These are phyloP conservation scores for Phymorhynchus buccinoides DNA, from an alignment of 1,140 invertebrate species.

Conservation along the genomic window DNA sequence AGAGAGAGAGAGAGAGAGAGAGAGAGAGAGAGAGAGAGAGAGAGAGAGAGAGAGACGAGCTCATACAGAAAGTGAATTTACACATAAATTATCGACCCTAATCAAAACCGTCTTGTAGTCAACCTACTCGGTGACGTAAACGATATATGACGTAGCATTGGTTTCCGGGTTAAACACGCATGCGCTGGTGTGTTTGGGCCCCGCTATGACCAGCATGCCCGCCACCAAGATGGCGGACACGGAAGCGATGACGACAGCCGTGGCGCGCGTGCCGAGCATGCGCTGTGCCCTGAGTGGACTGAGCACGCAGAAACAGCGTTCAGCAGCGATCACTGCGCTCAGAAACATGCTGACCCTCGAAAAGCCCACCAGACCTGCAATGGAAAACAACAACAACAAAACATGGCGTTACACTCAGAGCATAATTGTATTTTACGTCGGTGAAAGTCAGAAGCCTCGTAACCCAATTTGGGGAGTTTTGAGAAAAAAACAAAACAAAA, in stretches of 20 bases:
- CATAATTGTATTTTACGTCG: too few species aligned
- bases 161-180: constrained; percentile 15
- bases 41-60: too few species aligned
- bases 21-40: too few species aligned
- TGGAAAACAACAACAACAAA: too few species aligned
- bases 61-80: too few species aligned
- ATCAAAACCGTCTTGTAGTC: too few species aligned
- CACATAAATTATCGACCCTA: too few species aligned
- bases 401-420: too few species aligned
- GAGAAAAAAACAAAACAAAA: too few species aligned
- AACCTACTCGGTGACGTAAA: constrained; percentile 25
- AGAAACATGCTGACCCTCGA: constrained; percentile 34
- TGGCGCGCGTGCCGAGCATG: not conserved
- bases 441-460: too few species aligned
- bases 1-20: not conserved
- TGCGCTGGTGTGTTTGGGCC: not conserved
- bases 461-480: too few species aligned
- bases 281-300: constrained; percentile 31
- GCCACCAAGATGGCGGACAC: not conserved
- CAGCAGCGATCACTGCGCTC: not conserved
- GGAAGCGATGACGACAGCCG: not conserved
- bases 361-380: constrained; percentile 29
- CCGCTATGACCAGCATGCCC: constrained; percentile 25
- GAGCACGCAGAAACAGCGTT: constrained; percentile 39
- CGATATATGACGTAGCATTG: constrained; percentile 13